These are phyloP conservation scores for Bos javanicus DNA, from an alignment of 2,113 vertebrate species.

Conservation along the genomic window DNA sequence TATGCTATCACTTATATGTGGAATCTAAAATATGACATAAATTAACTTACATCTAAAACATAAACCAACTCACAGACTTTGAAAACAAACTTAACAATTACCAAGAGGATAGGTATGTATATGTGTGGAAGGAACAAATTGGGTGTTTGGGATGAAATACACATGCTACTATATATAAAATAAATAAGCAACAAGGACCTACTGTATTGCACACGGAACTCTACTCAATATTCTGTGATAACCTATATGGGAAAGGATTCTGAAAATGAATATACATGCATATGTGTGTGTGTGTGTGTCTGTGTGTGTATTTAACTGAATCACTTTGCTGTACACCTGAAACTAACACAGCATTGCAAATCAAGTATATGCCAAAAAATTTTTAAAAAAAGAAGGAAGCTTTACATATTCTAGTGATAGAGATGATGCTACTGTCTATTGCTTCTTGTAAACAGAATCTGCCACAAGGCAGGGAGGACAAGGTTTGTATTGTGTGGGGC, in stretches of 20 bases:
- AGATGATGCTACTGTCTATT: not conserved
- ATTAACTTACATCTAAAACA: not conserved
- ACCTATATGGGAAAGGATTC: not conserved
- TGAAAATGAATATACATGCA: not conserved
- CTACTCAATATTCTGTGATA: not conserved
- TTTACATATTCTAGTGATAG: not conserved
- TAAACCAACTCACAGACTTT: not conserved
- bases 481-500: not conserved
- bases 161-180: not conserved
- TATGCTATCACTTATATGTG: not conserved
- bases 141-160: not conserved
- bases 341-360: not conserved
- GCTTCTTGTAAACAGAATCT: not conserved
- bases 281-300: not conserved
- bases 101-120: not conserved
- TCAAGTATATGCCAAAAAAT: not conserved
- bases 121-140: not conserved
- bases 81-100: not conserved
- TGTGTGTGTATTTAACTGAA: not conserved
- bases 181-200: not conserved
- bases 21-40: not conserved
- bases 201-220: not conserved
- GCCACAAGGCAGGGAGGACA: not conserved
- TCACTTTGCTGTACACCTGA: not conserved
- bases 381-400: not conserved